phyloP scores from a whole-genome alignment of 1,140 invertebrate species.

The Fopius arisanus region DNA sequence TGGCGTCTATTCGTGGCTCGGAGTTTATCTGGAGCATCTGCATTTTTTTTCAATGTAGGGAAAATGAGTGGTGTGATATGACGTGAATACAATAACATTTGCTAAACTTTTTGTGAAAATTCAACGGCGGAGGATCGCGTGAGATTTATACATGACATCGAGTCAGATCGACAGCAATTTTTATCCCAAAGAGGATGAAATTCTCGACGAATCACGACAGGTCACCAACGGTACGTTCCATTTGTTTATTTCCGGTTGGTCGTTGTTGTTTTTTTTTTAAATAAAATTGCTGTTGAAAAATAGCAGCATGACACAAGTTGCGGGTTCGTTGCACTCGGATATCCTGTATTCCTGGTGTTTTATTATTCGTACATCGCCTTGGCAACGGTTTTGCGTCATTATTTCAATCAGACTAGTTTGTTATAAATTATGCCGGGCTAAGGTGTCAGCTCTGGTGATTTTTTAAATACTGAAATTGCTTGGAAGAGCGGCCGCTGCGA shows the following conservation, averaged over 20 bases:
- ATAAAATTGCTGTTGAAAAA: not conserved
- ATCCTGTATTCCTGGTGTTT: not conserved
- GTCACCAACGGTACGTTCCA: constrained; percentile 28
- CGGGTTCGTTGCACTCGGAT: not conserved
- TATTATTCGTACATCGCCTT: constrained; percentile 23
- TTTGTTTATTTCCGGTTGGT: not conserved
- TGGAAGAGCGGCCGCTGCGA: too few relatives aligned
- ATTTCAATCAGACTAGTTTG: constrained; percentile 18
- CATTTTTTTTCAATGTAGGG: not conserved
- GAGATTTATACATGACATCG: constrained; percentile 35
- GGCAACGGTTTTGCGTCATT: constrained; percentile 31
- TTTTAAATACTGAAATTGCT: too few relatives aligned
- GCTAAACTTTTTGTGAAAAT: not conserved
- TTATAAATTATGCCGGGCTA: not conserved
- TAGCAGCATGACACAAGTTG: not conserved
- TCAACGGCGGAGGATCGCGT: not conserved
- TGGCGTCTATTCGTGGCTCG: not conserved
- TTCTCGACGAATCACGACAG: constrained; percentile 20
- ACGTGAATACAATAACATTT: not conserved
- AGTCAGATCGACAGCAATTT: constrained; percentile 14
- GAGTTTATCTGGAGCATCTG: not conserved
- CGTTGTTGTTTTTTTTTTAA: not conserved
- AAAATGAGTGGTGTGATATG: not conserved
- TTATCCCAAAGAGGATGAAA: constrained; percentile 23
- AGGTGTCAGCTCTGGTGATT: not conserved